Evolutionary conservation across 2,888 invertebrate genomes (phyloP), one percentile per base, ranked within the genome.

Genomic region (Cetonia aurata): DNA sequence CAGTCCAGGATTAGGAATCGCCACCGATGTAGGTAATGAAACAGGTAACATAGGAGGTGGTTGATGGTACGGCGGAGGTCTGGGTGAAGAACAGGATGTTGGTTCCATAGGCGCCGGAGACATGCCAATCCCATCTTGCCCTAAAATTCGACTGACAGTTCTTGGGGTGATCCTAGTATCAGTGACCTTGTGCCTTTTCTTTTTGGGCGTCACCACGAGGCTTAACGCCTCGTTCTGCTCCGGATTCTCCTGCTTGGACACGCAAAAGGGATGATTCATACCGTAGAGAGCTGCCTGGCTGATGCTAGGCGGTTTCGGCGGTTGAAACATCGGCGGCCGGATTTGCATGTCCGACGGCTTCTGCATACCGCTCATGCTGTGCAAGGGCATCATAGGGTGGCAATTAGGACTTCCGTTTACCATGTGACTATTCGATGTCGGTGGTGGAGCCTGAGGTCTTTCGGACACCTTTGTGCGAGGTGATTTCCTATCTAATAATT

Each of bases 181-280:
- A 44, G 98, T 98, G 80, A 97, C 95, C 93, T 98, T 98, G 83
- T 98, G 97, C 69, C 98, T 89, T 86, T 97, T 98, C 88, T 97
- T 98, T 86, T 97, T 97, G 1, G 96, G 95, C 56, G 95, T 94
- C 77, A 98, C 96, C 71, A 98, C 97, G 79, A 98, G 89, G 83
- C 96, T 96, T 70, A 98, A 90, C 3, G 98, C 96, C 84, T 97
- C 97, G 84, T 95, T 95, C 84, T 96, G 96, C 83, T 95, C 95
- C 50, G 94, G 92, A 81, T 92, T 92, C 79, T 77, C 90, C 80
- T 87, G 82, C 69, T 86, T 85, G 76, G 88, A 87, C 85, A 89
- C 85, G 79, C 89, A 89, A 81, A 89, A 90, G 17, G 89, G 89
- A 74, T 86, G 84, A 70, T 84, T 85, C 79, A 86, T 86, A 13